Percentiles rank a stretch among this genome's conserved stretches.
Evolutionary conservation across 2,113 vertebrate species (phyloP).

Genomic region (Pogonocichla stellata): DNA sequence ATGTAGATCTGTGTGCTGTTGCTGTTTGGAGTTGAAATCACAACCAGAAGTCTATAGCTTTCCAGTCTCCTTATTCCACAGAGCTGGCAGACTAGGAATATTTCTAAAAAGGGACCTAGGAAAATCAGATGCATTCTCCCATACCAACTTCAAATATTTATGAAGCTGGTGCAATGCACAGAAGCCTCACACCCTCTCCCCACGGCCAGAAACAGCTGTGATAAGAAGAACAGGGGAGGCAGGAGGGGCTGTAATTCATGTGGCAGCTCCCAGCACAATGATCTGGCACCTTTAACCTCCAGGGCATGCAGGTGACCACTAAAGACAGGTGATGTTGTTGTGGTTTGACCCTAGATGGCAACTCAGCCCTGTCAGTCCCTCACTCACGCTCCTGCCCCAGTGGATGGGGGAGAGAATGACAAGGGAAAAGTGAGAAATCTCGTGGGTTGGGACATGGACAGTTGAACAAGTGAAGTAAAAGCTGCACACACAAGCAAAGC

Average conservation of each 20-base stretch:
- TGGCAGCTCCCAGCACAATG: neutral
- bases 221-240: neutral
- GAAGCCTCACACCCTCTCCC: neutral
- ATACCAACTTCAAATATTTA: neutral
- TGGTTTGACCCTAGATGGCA: neutral
- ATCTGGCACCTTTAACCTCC: neutral
- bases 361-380: neutral
- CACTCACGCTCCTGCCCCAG: fast-evolving
- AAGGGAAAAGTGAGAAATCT: neutral
- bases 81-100: neutral
- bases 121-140: neutral
- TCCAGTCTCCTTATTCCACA: neutral
- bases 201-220: neutral
- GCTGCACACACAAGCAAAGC: neutral
- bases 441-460: fast-evolving
- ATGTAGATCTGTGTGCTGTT: neutral
- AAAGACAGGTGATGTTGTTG: neutral
- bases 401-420: neutral
- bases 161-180: neutral
- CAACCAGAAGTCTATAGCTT: neutral
- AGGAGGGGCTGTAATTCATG: neutral
- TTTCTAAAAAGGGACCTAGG: neutral
- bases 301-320: neutral
- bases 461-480: neutral
- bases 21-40: neutral